Evolutionary conservation across 2,113 vertebrate species (phyloP), one percentile per base, ranked within the genome.

Genomic region (Otis tarda): DNA sequence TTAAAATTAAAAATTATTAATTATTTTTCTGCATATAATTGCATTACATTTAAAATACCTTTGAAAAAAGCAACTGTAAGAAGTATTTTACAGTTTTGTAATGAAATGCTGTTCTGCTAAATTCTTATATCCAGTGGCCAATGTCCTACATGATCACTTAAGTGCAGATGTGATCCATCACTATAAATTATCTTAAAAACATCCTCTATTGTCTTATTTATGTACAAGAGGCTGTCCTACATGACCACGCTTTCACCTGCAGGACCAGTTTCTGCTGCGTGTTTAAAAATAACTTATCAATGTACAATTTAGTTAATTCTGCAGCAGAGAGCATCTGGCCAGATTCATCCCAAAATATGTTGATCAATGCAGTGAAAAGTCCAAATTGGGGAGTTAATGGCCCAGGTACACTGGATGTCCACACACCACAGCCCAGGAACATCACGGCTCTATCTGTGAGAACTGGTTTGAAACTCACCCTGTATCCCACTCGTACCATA

Each of bases 401-500:
- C 47, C 22, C 31, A 20, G 11, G 18, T 28, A 63, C 47, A 3
- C 14, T 35, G n/a, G 11, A 16, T 43, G 47, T 45, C 31, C 43
- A 13, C 28, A 28, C 75, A 59, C 37, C 56, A 14, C 27, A 60
- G 30, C 19, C 45, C 57, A 20, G 6, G 9, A 24, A 10, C 11
- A 25, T 16, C n/a, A 9, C 52, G 49, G 25, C 33, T 90, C 30
- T n/a, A 31, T 14, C 24, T 33, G 19, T 49, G 12, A 14, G 39
- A 73, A 28, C 15, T 37, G 45, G 8, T 59, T 47, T 60, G 70
- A 45, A 78, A 22, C 10, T 73, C 20, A 8, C 24, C 8, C 14
- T n/a, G 13, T 65, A 22, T 41, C n/a, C 28, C 14, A 10, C 23
- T 37, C 2, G 0, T n/a, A 27, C 47, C 0, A 0, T 30, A 14